Evolutionary conservation across 2,888 invertebrate species (phyloP).

Genomic region (Oithona nana): DNA sequence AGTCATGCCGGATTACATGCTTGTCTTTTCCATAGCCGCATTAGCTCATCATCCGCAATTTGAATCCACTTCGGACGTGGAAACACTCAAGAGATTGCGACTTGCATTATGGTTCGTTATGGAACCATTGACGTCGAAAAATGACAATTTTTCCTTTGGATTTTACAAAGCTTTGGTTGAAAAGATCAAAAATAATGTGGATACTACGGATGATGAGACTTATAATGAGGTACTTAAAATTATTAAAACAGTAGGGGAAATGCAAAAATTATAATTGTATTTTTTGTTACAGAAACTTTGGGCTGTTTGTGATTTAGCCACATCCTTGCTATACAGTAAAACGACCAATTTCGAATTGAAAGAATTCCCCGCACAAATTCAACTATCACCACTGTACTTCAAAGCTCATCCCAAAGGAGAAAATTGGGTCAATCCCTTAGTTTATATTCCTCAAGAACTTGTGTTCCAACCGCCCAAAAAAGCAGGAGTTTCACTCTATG

Average conservation of each 20-base stretch:
- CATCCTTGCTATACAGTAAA: conserved; percentile 70
- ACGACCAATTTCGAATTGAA: conserved; percentile 70
- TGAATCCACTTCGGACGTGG: conserved; percentile 28
- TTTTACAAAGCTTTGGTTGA: conserved; percentile 87
- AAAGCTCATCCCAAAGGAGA: conserved; percentile 26
- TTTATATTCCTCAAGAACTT: background rate
- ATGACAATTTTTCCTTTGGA: conserved; percentile 81
- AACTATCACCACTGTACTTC: conserved; percentile 79
- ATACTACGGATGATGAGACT: conserved; percentile 64
- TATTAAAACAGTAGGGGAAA: too few relatives aligned
- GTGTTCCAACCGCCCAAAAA: background rate
- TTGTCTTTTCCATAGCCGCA: conserved; percentile 88
- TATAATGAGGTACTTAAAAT: conserved; percentile 28
- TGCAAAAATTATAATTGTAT: conserved; percentile 17
- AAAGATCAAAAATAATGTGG: conserved; percentile 82
- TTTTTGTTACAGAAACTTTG: conserved; percentile 59
- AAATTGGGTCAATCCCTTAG: background rate
- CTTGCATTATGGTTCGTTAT: conserved; percentile 83
- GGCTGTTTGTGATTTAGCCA: conserved; percentile 84
- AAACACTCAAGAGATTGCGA: conserved; percentile 26
- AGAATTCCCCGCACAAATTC: conserved; percentile 64
- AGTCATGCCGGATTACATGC: conserved; percentile 87
- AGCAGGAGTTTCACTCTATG: background rate
- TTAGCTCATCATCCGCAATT: conserved; percentile 79
- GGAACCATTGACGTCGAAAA: conserved; percentile 78